Percentiles rank a stretch among this genome's conserved stretches.
Conservation (phyloP, 2,888 invertebrate species). For the Argyresthia albistria region DNA sequence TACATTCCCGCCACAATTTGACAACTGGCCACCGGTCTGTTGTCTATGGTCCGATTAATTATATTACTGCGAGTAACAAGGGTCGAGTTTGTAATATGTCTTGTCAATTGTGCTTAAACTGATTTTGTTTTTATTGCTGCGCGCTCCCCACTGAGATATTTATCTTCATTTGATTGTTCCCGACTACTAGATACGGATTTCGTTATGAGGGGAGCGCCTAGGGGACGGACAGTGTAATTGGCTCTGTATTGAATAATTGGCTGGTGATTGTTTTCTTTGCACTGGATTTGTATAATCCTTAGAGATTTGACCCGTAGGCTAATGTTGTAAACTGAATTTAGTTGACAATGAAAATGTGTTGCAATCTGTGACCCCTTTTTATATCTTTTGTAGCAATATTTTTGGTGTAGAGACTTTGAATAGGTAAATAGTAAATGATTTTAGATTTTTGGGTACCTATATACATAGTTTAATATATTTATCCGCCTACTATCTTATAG, state of each 20-base stretch:
- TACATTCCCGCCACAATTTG: conserved; percentile 37
- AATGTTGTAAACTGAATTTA: too few species aligned
- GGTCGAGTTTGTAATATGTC: conserved; percentile 39
- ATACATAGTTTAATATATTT: too few species aligned
- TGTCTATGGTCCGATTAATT: conserved; percentile 26
- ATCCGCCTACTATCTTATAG: too few species aligned
- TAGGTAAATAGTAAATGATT: too few species aligned
- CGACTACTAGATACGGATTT: conserved; percentile 58
- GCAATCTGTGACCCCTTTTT: too few species aligned
- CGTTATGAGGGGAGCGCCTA: conserved; percentile 43
- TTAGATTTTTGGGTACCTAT: too few species aligned
- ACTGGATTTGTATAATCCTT: conserved; percentile 3
- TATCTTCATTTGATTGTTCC: conserved; percentile 59
- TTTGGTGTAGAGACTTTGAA: too few species aligned
- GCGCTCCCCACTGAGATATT: conserved; percentile 57
- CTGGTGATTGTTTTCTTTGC: conserved; percentile 38
- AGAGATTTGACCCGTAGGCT: too few species aligned
- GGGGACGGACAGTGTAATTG: conserved; percentile 56
- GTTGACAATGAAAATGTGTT: too few species aligned
- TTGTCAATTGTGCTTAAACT: conserved; percentile 64
- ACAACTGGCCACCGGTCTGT: conserved; percentile 14
- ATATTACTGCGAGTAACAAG: conserved; percentile 15
- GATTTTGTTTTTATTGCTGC: conserved; percentile 62
- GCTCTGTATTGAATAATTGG: conserved; percentile 59
- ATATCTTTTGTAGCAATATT: not conserved